Evolutionary conservation across 2,888 invertebrate species (phyloP).

Genomic region (Nasonia oneida): DNA sequence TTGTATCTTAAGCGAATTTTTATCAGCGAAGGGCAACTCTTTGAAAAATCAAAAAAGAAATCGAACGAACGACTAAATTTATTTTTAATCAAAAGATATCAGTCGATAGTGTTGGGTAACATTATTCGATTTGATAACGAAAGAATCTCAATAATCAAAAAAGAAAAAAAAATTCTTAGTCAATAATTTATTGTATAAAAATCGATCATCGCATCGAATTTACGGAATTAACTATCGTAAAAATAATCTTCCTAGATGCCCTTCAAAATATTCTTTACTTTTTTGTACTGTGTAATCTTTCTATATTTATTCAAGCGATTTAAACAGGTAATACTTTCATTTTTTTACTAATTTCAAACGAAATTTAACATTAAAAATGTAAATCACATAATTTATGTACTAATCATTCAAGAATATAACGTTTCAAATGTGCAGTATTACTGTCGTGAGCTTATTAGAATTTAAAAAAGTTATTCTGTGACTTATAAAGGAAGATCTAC

Average conservation of each 20-base stretch:
- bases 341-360: background rate
- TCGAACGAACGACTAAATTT: background rate
- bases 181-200: background rate
- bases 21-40: background rate
- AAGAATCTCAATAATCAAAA: background rate
- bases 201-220: background rate
- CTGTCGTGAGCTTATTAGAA: conserved; percentile 34
- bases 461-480: background rate
- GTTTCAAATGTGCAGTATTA: conserved; percentile 27
- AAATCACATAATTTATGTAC: background rate
- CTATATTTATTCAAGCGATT: background rate
- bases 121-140: background rate
- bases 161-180: background rate
- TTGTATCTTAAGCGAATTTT: background rate
- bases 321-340: background rate
- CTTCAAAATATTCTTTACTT: conserved; percentile 25
- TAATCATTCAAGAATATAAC: background rate
- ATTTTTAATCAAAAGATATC: background rate
- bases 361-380: background rate
- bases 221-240: background rate
- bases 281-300: conserved; percentile 29
- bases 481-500: background rate
- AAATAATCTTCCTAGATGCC: background rate
- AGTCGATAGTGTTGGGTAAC: background rate
- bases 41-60: background rate